Conservation (phyloP, 2,888 invertebrate species). For the Tupiocoris notatus region DNA sequence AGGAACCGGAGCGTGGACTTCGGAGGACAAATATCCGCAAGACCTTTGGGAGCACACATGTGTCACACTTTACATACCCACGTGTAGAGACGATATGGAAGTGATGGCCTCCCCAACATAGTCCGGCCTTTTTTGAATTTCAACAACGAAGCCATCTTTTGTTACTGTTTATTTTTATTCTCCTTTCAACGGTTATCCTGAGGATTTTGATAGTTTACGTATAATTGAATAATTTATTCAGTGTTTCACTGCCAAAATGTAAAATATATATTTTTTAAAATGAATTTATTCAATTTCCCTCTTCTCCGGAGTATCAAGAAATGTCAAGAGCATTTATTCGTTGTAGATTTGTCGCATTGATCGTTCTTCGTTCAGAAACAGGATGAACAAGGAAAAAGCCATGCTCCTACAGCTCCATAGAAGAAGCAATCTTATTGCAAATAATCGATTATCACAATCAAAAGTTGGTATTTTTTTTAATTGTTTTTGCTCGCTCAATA, state of each 20-base stretch:
- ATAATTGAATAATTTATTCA: slow-evolving; percentile 28
- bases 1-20: slow-evolving; percentile 62
- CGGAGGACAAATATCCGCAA: slow-evolving; percentile 64
- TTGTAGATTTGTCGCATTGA: too few relatives aligned
- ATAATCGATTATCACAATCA: too few relatives aligned
- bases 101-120: slow-evolving; percentile 52
- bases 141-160: not conserved
- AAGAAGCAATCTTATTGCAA: too few relatives aligned
- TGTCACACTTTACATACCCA: slow-evolving; percentile 66
- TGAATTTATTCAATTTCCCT: too few relatives aligned
- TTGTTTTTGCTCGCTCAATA: too few relatives aligned
- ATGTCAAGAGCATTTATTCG: too few relatives aligned
- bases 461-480: too few relatives aligned
- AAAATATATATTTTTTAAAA: not conserved
- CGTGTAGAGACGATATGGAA: slow-evolving; percentile 58
- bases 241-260: not conserved
- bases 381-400: too few relatives aligned
- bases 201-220: slow-evolving; percentile 25
- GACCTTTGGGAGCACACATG: slow-evolving; percentile 72
- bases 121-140: slow-evolving; percentile 9
- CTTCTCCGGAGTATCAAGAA: too few relatives aligned
- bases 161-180: not conserved
- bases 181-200: not conserved
- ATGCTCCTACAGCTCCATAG: too few relatives aligned
- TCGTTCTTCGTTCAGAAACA: too few relatives aligned